Percentiles rank a stretch among this genome's conserved stretches.
phyloP scores from a whole-genome alignment of 2,888 invertebrate species.

The Cryptophagus acutangulus region DNA sequence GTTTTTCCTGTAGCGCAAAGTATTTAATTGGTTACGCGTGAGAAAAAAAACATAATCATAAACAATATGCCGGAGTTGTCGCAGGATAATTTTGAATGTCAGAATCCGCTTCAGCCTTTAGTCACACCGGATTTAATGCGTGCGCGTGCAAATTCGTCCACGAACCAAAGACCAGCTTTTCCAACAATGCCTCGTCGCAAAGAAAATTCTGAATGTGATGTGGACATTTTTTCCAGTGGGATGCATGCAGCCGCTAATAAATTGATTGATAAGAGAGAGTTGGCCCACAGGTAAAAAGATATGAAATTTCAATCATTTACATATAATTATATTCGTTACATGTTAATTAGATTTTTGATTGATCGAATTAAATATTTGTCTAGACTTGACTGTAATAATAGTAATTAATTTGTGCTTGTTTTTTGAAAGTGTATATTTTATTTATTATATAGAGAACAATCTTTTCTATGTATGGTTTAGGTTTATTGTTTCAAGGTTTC shows the following conservation, averaged over 20 bases:
- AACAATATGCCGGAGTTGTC: slow-evolving; percentile 54
- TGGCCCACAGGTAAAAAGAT: slow-evolving; percentile 55
- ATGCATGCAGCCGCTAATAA: slow-evolving; percentile 31
- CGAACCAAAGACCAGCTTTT: slow-evolving; percentile 39
- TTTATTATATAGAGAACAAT: no score
- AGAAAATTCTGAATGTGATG: not conserved
- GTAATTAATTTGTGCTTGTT: no score
- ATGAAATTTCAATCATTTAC: not conserved
- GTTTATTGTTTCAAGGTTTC: no score
- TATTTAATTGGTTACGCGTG: no score
- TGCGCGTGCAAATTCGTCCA: slow-evolving; percentile 54
- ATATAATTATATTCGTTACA: no score
- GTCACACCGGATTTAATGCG: slow-evolving; percentile 53
- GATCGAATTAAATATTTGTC: not conserved
- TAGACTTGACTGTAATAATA: no score
- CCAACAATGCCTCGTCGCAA: no score
- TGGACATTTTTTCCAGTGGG: slow-evolving; percentile 1
- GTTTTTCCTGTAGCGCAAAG: no score
- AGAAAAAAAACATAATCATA: not conserved
- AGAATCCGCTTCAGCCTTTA: slow-evolving; percentile 52
- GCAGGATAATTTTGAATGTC: slow-evolving; percentile 50
- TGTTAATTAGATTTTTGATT: no score
- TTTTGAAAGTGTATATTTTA: no score
- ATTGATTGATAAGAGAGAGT: slow-evolving; percentile 56
- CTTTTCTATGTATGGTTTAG: no score